Base-by-base conservation (phyloP, 1,140 invertebrate species). In the Heterodera schachtii region DNA sequence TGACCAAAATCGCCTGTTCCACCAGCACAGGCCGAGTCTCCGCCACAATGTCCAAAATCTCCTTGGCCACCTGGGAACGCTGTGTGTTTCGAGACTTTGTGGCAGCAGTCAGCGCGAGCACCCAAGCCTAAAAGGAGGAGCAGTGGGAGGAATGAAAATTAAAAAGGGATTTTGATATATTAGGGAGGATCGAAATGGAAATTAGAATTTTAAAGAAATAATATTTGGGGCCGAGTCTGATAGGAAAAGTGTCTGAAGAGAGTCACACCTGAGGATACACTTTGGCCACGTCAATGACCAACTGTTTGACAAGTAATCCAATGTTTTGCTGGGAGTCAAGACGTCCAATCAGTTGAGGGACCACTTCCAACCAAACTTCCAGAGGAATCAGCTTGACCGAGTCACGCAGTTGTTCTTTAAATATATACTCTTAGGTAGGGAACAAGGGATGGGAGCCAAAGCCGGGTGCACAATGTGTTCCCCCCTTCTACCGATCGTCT, bases 351-450 rank as follows among this genome's bases (percentile, higher is more conserved):
- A 99, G 91, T 90, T 99, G 98, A 0, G 98, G 98, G 85, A 99
- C 98, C 0, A 99, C 97, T 92, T 99, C 97, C 2, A 99, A 91
- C 98, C 98, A 99, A 13, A 96, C 98, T 87, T 98, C 96, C 79
- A 98, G 96, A 87, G 97, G 95, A 49, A 98, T 96, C 0, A 94
- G 93, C 83, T 95, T 93, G 69, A 98, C 94, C 0, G 96, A 96
- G 84, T 98, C 96, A 0, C 94, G 92, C 21, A 99, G 93, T 0
- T 95, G 95, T 79, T 98, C 69, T 71, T 64, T 19, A 64, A 64
- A 64, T 60, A 64, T 64, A n/a, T 1, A 43, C 41, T 41, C 41
- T 31, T 31, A 31, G 1, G 31, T 31, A 31, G 31, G 31, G 31
- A 31, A 31, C 31, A 31, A 1, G 31, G 31, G 31, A 31, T 31